Evolutionary conservation across 2,797 vertebrate genomes (phyloP).

Genomic region (Propithecus deckenii): DNA sequence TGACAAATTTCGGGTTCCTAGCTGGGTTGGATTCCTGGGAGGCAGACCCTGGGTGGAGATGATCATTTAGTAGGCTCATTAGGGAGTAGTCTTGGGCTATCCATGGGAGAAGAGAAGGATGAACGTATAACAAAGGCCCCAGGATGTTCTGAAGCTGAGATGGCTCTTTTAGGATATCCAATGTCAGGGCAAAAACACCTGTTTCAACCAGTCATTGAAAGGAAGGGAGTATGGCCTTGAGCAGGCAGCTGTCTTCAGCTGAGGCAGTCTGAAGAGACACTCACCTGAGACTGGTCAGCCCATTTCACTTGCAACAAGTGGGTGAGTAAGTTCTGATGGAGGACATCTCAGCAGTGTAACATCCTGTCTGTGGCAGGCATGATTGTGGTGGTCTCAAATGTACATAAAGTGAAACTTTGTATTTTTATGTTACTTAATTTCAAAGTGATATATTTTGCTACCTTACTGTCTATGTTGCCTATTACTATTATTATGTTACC

Average conservation of each 20-base stretch:
- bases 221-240: background rate
- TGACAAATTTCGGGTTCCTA: background rate
- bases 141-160: background rate
- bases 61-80: background rate
- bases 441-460: background rate
- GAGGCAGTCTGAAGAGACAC: background rate
- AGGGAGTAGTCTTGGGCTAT: background rate
- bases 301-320: background rate
- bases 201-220: background rate
- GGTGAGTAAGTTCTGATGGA: background rate
- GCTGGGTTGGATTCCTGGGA: background rate
- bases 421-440: constrained; percentile 30
- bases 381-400: background rate
- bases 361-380: fast-evolving
- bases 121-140: background rate
- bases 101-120: background rate
- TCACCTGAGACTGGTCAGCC: background rate
- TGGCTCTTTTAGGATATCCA: background rate
- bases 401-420: background rate
- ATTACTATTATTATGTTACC: background rate
- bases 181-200: background rate
- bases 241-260: background rate
- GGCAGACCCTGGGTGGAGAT: background rate
- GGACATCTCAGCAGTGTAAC: background rate
- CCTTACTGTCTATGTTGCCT: background rate